Conservation (phyloP, 1,140 invertebrate species). For the Pseudomyrmex concolor region DNA sequence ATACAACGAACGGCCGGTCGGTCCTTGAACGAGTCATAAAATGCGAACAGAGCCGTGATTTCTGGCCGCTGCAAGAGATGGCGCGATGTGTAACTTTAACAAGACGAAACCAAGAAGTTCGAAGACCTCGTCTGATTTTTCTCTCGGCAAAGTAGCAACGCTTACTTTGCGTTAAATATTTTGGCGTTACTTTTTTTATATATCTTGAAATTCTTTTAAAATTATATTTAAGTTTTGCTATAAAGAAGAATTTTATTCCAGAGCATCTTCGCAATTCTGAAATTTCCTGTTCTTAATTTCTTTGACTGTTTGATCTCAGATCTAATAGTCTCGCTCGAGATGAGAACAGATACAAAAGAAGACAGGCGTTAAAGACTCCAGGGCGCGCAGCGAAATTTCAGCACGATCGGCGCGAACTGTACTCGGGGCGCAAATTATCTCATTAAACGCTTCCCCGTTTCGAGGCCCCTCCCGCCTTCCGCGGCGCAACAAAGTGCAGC, state of each 20-base stretch:
- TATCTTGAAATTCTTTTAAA: not conserved
- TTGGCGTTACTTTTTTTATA: not conserved
- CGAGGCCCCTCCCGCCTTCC: conserved; percentile 44
- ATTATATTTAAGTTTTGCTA: not conserved
- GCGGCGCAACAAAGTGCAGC: conserved; percentile 52
- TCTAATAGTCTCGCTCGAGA: not conserved
- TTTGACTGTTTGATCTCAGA: not conserved
- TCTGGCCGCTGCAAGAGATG: conserved; percentile 65
- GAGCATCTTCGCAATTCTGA: not conserved
- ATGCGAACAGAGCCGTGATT: conserved; percentile 38
- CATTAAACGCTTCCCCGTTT: conserved; percentile 60
- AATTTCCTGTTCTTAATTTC: too few species aligned
- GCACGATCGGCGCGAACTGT: conserved; percentile 27
- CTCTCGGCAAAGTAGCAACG: not conserved
- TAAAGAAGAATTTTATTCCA: not conserved
- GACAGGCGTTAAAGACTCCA: conserved; percentile 50
- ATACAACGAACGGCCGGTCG: conserved; percentile 49
- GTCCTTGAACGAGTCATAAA: conserved; percentile 64
- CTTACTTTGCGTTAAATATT: conserved; percentile 35
- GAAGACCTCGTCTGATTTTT: conserved; percentile 40
- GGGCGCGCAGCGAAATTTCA: conserved; percentile 44
- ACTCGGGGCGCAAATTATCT: conserved; percentile 60
- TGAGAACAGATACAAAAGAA: conserved; percentile 7
- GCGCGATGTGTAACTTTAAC: conserved; percentile 59
- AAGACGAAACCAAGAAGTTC: conserved; percentile 21